Evolutionary conservation across 2,888 invertebrate species (phyloP), one percentile per base, ranked within the genome.

Genomic region (Desoria tigrina): DNA sequence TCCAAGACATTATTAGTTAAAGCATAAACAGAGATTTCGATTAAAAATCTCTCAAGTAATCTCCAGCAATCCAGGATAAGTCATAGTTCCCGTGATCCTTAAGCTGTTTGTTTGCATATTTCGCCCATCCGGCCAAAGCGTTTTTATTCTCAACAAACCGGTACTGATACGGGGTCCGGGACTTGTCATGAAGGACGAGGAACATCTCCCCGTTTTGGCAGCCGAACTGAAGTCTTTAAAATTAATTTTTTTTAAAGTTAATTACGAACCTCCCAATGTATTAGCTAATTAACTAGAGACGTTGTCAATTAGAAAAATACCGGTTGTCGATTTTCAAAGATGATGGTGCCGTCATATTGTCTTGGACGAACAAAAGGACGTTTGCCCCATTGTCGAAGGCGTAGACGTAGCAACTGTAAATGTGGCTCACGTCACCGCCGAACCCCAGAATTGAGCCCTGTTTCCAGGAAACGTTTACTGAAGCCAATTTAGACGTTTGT

Each of bases 141-240:
- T 16, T 16, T 16, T 39, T 9, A 16, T 39, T 39, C 16, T 39
- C 39, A 11, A 39, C 39, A 39, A 18, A 56, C 16, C 56, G 27
- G 21, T 11, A 39, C 24, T 56, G 56, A 56, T 56, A 56, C 0
- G 39, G 32, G 9, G 2, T 56, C 3, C 21, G n/a, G 14, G 32
- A 16, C 39, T 56, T 56, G 16, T 39, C 56, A 18, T 56, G 56
- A 16, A 56, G 39, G 2, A 56, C 56, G 16, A 56, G 39, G 11
- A 56, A 56, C 16, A 56, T 23, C 6, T 18, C 32, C 23, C 39
- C 56, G 18, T 56, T 56, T 21, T 56, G 56, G 39, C 39, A 56
- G 18, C 56, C 56, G 23, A 56, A 56, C 23, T 56, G 56, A 21
- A 56, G 39, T 23, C 56, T 56, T 18, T 53, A 28, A 9, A 54